Conservation (phyloP, 2,113 vertebrate genomes). For the Clarias macrocephalus region DNA sequence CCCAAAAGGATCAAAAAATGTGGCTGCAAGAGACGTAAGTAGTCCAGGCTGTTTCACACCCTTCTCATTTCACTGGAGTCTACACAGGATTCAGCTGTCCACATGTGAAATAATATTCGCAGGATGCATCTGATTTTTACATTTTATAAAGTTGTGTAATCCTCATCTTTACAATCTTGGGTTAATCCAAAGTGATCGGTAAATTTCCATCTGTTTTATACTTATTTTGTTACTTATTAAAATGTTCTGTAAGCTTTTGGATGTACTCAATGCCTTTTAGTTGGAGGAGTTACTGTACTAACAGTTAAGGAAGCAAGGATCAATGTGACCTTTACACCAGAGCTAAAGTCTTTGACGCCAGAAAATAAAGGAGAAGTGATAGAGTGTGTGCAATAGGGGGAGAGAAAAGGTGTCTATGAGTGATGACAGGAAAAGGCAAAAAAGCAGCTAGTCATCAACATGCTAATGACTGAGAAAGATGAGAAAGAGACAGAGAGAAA, state of each 20-base stretch:
- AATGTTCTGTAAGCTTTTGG: background rate
- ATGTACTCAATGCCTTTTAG: constrained; percentile 25
- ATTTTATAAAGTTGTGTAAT: background rate
- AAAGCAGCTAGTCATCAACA: constrained; percentile 54
- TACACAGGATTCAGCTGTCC: constrained; percentile 23
- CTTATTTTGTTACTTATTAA: background rate
- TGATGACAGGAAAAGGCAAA: constrained; percentile 39
- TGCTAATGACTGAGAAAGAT: constrained; percentile 46
- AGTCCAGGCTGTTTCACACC: constrained; percentile 48
- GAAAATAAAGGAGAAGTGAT: background rate
- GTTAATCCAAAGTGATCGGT: background rate
- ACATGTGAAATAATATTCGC: background rate
- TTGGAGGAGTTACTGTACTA: background rate
- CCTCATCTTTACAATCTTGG: background rate
- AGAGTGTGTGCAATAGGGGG: background rate
- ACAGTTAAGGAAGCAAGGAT: background rate
- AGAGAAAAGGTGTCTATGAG: constrained; percentile 22
- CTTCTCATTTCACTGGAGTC: constrained; percentile 29
- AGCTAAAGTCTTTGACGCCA: background rate
- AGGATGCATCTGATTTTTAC: background rate
- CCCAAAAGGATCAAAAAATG: constrained; percentile 99
- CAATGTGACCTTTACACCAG: background rate
- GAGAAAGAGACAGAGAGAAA: constrained; percentile 47
- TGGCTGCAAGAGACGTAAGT: constrained; percentile 99
- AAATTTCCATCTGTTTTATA: background rate